phyloP scores from a whole-genome alignment of 2,797 vertebrate genomes.

The Fistularia commersonii region DNA sequence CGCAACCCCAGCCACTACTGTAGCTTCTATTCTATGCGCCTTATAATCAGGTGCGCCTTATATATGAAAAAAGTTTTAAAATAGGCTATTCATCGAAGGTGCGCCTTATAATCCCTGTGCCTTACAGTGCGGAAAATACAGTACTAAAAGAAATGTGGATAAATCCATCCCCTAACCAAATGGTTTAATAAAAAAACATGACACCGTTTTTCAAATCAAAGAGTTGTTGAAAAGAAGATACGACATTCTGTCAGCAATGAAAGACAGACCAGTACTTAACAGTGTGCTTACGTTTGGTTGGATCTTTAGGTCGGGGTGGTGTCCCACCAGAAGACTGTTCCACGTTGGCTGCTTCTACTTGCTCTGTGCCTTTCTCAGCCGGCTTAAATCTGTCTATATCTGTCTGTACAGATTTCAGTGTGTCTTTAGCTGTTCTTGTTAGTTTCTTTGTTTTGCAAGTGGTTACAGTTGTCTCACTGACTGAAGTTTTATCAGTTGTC shows the following conservation, averaged over 20 bases:
- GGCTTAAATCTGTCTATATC: conserved; percentile 29
- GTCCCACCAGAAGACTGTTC: conserved; percentile 33
- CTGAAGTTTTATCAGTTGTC: conserved; percentile 43
- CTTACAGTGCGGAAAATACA: too few relatives aligned
- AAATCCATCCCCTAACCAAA: too few relatives aligned
- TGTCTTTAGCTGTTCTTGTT: conserved; percentile 41
- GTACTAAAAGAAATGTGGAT: too few relatives aligned
- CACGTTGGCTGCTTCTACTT: conserved; percentile 26
- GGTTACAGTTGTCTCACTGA: conserved; percentile 6
- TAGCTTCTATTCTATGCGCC: too few relatives aligned
- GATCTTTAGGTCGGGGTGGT: conserved; percentile 23
- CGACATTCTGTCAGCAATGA: background rate
- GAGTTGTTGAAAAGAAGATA: too few relatives aligned
- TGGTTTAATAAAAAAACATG: too few relatives aligned
- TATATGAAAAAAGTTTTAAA: too few relatives aligned
- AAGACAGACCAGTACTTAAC: background rate
- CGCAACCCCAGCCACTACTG: too few relatives aligned
- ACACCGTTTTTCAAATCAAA: too few relatives aligned
- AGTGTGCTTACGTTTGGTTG: conserved; percentile 52
- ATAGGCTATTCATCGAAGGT: too few relatives aligned
- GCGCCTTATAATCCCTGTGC: too few relatives aligned
- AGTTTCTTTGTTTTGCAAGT: conserved; percentile 47
- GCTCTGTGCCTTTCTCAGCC: conserved; percentile 35
- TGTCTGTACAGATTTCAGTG: conserved; percentile 31
- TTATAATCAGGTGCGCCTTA: too few relatives aligned